Conservation (phyloP, 2,113 vertebrate genomes). For the Promerops cafer region DNA sequence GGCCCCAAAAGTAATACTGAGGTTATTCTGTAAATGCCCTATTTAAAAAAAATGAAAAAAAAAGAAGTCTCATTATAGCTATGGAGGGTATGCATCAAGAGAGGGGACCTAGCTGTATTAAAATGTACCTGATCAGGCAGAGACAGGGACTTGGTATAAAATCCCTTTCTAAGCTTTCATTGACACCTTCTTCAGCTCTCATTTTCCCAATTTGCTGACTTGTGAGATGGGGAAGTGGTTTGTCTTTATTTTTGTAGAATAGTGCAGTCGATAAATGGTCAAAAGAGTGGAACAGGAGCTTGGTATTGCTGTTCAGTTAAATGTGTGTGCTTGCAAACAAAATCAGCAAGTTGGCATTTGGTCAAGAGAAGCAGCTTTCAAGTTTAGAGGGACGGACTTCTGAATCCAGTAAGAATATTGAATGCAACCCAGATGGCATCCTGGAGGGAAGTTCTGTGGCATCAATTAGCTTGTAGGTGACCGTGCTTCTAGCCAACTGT, state of each 20-base stretch:
- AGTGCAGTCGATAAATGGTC: background rate
- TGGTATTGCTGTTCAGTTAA: background rate
- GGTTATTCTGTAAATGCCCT: background rate
- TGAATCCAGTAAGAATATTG: constrained; percentile 21
- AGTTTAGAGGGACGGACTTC: background rate
- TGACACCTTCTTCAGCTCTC: background rate
- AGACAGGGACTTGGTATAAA: background rate
- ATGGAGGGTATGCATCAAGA: background rate
- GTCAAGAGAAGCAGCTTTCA: constrained; percentile 47
- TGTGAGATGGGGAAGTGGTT: background rate
- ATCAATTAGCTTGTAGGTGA: constrained; percentile 61
- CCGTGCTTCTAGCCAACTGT: constrained; percentile 36
- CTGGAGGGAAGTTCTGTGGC: constrained; percentile 55
- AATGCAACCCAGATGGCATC: constrained; percentile 50
- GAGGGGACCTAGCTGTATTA: background rate
- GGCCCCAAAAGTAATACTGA: background rate
- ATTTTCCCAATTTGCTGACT: background rate
- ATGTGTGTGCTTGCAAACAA: constrained; percentile 42
- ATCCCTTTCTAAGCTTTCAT: background rate
- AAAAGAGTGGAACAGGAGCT: background rate
- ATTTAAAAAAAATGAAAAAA: background rate
- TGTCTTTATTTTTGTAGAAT: background rate
- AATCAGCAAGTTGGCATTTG: constrained; percentile 36
- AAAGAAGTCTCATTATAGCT: background rate
- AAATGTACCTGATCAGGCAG: background rate